Conservation (phyloP, 2,113 vertebrate species). For the Procavia capensis region DNA sequence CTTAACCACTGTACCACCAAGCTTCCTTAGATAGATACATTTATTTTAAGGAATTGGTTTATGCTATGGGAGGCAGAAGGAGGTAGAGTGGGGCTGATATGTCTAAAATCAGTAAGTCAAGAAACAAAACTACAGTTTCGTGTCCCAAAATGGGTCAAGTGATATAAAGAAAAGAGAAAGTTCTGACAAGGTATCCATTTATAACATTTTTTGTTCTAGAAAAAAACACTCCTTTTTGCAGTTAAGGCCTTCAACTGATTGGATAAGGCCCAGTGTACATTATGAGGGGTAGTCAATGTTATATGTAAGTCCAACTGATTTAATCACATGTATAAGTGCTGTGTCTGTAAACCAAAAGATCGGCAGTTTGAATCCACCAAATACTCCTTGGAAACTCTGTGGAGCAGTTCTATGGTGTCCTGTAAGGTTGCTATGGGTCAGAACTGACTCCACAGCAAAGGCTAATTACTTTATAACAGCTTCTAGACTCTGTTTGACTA, state of each 20-base stretch:
- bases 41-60: not conserved
- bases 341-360: too few relatives aligned
- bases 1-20: too few relatives aligned
- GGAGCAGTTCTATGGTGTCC: too few relatives aligned
- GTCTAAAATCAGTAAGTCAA: not conserved
- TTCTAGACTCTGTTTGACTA: not conserved
- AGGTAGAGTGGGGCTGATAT: too few relatives aligned
- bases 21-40: not conserved
- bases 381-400: too few relatives aligned
- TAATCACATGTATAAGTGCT: not conserved
- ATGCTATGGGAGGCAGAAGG: too few relatives aligned
- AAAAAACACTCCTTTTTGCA: not conserved
- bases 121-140: not conserved
- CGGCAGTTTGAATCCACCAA: too few relatives aligned
- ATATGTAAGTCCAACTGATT: not conserved
- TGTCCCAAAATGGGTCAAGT: not conserved
- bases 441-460: too few relatives aligned
- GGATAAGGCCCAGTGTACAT: not conserved
- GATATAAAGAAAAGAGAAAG: not conserved
- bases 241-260: not conserved
- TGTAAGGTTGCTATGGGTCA: too few relatives aligned
- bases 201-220: not conserved
- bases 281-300: not conserved
- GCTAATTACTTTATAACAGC: not conserved
- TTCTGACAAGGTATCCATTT: not conserved